Conservation (phyloP, 2,888 invertebrate species). For the Anoplius nigerrimus region DNA sequence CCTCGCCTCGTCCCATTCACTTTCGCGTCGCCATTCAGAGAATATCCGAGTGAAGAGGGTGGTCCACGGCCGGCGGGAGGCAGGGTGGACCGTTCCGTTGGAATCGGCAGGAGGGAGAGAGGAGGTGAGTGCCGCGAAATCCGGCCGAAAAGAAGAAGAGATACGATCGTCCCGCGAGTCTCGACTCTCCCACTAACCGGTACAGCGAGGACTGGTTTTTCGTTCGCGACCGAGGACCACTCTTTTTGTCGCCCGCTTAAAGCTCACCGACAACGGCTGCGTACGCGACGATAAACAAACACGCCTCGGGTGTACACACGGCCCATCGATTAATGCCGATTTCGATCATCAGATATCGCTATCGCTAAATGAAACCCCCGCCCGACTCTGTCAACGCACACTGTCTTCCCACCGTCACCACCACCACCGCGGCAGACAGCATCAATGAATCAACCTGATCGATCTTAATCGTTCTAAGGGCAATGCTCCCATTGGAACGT, state of each 20-base stretch:
- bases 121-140: constrained; percentile 28
- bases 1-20: constrained; percentile 58
- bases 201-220: constrained; percentile 56
- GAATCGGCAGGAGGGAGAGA: neutral
- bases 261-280: neutral
- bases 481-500: no score
- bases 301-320: constrained; percentile 21
- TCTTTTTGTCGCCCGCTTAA: constrained; percentile 38
- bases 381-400: no score
- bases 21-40: constrained; percentile 64
- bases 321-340: constrained; percentile 35
- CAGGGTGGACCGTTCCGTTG: neutral
- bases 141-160: constrained; percentile 38
- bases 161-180: constrained; percentile 51
- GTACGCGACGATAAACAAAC: constrained; percentile 48
- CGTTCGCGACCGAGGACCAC: constrained; percentile 38
- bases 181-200: constrained; percentile 43
- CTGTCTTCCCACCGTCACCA: no score
- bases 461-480: no score
- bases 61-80: neutral
- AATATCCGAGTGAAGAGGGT: constrained; percentile 28
- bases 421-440: no score
- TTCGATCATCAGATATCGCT: constrained; percentile 20
- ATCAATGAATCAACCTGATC: no score
- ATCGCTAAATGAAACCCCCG: no score